These are phyloP conservation scores for Paracanthobrama guichenoti DNA, from an alignment of 2,113 vertebrate genomes.

Conservation along the genomic window DNA sequence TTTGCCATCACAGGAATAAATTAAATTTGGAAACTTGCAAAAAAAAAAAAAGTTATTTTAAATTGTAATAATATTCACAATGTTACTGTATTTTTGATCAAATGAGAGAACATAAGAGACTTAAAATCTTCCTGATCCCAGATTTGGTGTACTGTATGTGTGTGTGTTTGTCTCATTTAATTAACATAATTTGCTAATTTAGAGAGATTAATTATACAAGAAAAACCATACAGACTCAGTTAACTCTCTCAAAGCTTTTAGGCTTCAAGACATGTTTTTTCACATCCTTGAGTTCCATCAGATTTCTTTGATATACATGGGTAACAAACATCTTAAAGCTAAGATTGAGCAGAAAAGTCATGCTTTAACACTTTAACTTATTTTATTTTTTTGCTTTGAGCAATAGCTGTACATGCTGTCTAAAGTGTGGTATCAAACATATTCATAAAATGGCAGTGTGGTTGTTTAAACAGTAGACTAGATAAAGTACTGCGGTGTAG, in stretches of 20 bases:
- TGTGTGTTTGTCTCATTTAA: neutral
- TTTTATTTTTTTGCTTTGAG: neutral
- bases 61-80: neutral
- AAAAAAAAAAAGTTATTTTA: neutral
- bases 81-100: neutral
- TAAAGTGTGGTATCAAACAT: neutral
- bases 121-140: neutral
- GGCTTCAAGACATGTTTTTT: no score
- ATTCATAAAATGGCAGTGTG: neutral
- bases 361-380: no score
- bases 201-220: no score
- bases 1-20: neutral
- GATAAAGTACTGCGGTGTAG: neutral
- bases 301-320: neutral
- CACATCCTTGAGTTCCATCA: no score
- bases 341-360: neutral
- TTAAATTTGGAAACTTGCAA: neutral
- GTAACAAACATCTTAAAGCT: neutral
- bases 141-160: no score
- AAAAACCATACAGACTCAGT: no score
- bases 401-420: neutral
- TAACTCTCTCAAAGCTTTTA: no score
- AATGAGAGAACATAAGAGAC: neutral
- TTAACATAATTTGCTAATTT: no score
- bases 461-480: conserved; percentile 17